Base-by-base conservation (phyloP, 2,113 vertebrate species). In the Merops nubicus region DNA sequence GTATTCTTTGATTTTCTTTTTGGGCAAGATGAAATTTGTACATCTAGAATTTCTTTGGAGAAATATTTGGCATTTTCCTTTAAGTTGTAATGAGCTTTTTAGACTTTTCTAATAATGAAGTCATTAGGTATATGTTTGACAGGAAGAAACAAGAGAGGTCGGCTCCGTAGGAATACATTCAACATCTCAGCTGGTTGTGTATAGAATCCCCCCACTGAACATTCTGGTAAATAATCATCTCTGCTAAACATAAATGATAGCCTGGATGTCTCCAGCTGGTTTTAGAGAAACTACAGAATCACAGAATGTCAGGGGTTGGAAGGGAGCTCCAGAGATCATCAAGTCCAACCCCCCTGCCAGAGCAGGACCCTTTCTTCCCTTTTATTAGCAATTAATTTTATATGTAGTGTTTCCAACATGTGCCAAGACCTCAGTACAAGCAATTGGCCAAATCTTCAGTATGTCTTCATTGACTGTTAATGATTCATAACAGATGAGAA, bases 401-500 rank as follows among this genome's bases (percentile, higher is more conserved):
- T 34, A 42, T 29, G 34, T 62, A 86, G 84, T 14, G 12, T 69
- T 70, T 43, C 17, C 38, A 87, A n/a, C 38, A 17, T 28, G 33
- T 74, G 34, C 40, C 80, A 47, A 89, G 60, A 93, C 19, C 34
- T 92, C 54, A 86, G 70, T 31, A 47, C 15, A 85, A 38, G 47
- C 29, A 91, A 81, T 51, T 54, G 92, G 68, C 11, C 34, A 89
- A 29, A 81, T 78, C 88, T 64, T 82, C 83, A 67, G 48, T 57
- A n/a, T 48, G 69, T 57, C 63, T 92, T 85, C 72, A 78, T 25
- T 89, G 88, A 69, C 47, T 95, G 38, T 62, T 84, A 91, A 85
- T 80, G 80, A 95, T 84, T 91, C 78, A 91, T 25, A 91, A 45
- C 56, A 87, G 86, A 93, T 34, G 26, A 96, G 34, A 91, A 89